Conservation (phyloP, 2,888 invertebrate species). For the Oscheius sp. region DNA sequence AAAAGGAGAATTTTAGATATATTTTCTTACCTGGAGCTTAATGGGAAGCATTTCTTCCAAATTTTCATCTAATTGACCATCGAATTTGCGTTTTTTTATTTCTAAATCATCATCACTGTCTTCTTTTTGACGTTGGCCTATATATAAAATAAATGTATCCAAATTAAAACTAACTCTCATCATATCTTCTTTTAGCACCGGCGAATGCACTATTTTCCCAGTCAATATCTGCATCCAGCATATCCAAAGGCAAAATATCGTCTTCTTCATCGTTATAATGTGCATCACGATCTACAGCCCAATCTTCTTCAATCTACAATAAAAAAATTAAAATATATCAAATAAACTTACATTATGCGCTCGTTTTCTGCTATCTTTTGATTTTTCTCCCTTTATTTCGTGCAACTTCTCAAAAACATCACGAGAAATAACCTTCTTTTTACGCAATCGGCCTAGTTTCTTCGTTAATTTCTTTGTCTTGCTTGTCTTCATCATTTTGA, state of each 20-base stretch:
- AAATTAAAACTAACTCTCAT: conserved; percentile 15
- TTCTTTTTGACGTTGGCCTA: conserved; percentile 16
- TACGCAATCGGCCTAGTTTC: conserved; percentile 43
- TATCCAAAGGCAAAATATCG: conserved; percentile 60
- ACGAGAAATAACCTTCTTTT: conserved; percentile 45
- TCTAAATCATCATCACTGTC: conserved; percentile 46
- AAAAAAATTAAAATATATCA: not conserved
- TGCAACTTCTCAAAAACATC: conserved; percentile 43
- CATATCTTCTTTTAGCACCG: conserved; percentile 37
- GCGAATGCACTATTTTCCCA: conserved; percentile 58
- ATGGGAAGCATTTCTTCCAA: conserved; percentile 61
- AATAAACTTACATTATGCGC: conserved; percentile 37
- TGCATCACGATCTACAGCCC: conserved; percentile 47
- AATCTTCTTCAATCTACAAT: conserved; percentile 61
- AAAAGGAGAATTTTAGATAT: not conserved
- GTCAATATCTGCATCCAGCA: conserved; percentile 63
- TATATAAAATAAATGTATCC: not conserved
- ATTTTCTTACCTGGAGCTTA: conserved; percentile 50
- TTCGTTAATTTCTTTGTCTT: conserved; percentile 46
- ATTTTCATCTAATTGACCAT: conserved; percentile 45
- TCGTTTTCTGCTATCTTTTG: conserved; percentile 40
- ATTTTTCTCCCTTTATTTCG: conserved; percentile 47
- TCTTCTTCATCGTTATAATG: conserved; percentile 50
- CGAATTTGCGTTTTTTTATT: conserved; percentile 48
- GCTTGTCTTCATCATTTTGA: conserved; percentile 52